Evolutionary conservation across 2,888 invertebrate species (phyloP).

Genomic region (Pollenia angustigena): DNA sequence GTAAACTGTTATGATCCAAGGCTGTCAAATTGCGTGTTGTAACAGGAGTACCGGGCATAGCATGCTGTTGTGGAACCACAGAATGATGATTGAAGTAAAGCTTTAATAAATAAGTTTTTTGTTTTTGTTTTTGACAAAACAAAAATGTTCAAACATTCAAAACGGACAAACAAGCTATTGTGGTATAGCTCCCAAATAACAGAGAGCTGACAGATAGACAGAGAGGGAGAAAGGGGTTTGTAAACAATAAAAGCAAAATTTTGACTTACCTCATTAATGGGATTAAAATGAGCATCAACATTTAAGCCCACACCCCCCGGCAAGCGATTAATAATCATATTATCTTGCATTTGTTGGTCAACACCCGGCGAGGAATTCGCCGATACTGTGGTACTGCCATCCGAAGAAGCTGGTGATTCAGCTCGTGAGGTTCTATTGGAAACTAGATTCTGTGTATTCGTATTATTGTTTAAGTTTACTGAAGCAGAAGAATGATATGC

Average conservation of each 20-base stretch:
- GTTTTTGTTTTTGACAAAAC: conserved; percentile 28
- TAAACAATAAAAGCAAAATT: not conserved
- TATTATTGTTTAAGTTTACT: conserved; percentile 41
- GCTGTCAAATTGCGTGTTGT: conserved; percentile 77
- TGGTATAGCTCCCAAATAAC: too few relatives aligned
- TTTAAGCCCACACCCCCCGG: conserved; percentile 71
- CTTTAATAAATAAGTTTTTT: conserved; percentile 74
- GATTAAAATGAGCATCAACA: conserved; percentile 83
- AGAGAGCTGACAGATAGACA: too few relatives aligned
- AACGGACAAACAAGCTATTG: not conserved
- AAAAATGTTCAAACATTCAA: conserved; percentile 30
- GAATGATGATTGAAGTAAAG: conserved; percentile 81
- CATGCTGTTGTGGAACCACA: conserved; percentile 78
- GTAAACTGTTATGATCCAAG: conserved; percentile 76
- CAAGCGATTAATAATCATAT: conserved; percentile 79
- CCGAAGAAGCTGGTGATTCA: conserved; percentile 84
- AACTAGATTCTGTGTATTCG: conserved; percentile 18
- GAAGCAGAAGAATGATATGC: conserved; percentile 11
- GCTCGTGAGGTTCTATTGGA: conserved; percentile 77
- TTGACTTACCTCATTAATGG: conserved; percentile 82
- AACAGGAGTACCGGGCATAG: conserved; percentile 77
- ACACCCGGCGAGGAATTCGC: conserved; percentile 93
- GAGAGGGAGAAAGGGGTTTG: too few relatives aligned
- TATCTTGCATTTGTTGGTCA: conserved; percentile 85
- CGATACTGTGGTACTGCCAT: conserved; percentile 94